Evolutionary conservation across 2,797 vertebrate species (phyloP).

Genomic region (Florisuga fusca): DNA sequence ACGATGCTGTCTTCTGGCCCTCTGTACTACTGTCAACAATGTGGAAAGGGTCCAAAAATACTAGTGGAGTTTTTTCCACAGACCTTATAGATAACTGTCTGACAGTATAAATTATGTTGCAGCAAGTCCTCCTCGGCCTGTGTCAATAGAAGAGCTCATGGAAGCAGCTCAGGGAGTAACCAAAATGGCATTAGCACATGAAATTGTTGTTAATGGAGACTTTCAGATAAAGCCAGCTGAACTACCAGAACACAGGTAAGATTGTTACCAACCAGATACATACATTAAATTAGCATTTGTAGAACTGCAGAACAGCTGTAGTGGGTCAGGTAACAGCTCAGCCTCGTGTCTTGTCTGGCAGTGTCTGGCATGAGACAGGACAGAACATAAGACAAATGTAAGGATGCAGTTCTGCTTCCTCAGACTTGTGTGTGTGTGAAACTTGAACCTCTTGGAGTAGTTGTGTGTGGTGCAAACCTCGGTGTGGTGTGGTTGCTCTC

Average conservation of each 20-base stretch:
- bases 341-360: background rate
- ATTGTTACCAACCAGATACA: background rate
- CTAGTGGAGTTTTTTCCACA: background rate
- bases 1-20: background rate
- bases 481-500: background rate
- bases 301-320: background rate
- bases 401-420: background rate
- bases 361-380: background rate
- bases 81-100: background rate
- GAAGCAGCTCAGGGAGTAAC: conserved; percentile 92
- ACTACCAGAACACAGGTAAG: conserved; percentile 90
- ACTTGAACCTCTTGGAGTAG: background rate
- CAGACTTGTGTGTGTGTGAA: background rate
- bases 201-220: conserved; percentile 90
- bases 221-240: conserved; percentile 90
- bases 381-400: background rate
- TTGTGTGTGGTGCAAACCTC: background rate
- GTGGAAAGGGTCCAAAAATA: background rate
- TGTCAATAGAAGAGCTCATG: conserved; percentile 92
- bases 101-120: conserved; percentile 59
- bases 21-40: background rate
- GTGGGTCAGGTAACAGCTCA: background rate
- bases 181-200: conserved; percentile 95
- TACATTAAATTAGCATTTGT: background rate
- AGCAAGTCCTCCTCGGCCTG: conserved; percentile 88